phyloP scores from a whole-genome alignment of 2,113 vertebrate species.

The Oceanites oceanicus region DNA sequence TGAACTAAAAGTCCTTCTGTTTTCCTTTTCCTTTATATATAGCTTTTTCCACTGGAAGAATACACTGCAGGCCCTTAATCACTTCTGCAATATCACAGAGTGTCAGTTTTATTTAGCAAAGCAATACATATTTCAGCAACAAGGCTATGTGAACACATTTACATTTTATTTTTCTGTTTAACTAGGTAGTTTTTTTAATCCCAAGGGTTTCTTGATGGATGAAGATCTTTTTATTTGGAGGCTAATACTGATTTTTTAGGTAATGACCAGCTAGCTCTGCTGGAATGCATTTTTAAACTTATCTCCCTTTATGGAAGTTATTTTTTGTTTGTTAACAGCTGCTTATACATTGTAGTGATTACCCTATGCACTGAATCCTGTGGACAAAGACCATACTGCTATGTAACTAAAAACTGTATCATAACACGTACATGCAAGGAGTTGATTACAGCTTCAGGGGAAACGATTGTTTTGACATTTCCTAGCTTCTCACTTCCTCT shows the following conservation, averaged over 20 bases:
- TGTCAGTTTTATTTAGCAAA: slow-evolving; percentile 31
- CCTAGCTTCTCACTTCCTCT: neutral
- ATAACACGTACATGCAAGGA: neutral
- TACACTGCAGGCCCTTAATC: neutral
- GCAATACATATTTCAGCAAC: neutral
- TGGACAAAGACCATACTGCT: neutral
- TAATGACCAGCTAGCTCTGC: neutral
- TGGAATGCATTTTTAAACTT: neutral
- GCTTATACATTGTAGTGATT: neutral
- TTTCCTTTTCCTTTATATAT: slow-evolving; percentile 2
- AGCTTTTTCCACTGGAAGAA: slow-evolving; percentile 24
- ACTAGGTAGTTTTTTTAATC: neutral
- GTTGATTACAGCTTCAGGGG: neutral
- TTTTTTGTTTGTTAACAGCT: neutral
- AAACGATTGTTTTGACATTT: neutral
- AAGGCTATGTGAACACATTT: neutral
- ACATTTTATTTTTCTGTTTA: slow-evolving; percentile 20
- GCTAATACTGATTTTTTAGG: neutral
- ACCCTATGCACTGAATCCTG: neutral
- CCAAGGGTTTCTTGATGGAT: neutral
- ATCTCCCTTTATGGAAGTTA: neutral
- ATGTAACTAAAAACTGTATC: neutral
- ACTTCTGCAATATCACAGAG: neutral
- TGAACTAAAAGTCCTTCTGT: neutral
- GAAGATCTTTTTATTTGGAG: neutral